Evolutionary conservation across 1,140 invertebrate species (phyloP).

Genomic region (Bombus breviceps): DNA sequence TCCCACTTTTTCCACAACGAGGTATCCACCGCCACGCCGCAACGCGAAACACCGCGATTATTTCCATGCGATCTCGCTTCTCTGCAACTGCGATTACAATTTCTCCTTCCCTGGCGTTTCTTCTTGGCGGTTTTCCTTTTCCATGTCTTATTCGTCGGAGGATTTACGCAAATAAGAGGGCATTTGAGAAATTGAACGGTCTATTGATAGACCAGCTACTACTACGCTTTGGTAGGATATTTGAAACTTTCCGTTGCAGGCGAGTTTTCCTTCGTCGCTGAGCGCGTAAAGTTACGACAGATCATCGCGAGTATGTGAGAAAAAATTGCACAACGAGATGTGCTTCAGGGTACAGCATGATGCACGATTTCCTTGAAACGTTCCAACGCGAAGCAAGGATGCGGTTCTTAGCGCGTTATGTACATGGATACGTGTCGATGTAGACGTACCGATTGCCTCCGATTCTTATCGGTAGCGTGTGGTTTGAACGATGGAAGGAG

Average conservation of each 20-base stretch:
- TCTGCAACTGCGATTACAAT: background rate
- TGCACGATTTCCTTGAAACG: slow-evolving; percentile 1
- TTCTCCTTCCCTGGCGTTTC: background rate
- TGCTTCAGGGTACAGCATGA: background rate
- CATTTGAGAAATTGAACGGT: no score
- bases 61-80: background rate
- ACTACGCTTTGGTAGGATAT: no score
- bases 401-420: background rate
- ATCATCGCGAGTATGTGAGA: background rate
- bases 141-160: no score
- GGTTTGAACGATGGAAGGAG: background rate
- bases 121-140: background rate
- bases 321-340: background rate
- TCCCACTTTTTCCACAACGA: background rate
- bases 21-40: background rate
- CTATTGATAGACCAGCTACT: no score
- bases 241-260: no score
- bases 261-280: no score
- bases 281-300: background rate
- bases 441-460: slow-evolving; percentile 8
- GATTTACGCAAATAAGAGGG: no score
- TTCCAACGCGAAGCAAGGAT: background rate
- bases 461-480: background rate
- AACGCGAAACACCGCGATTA: background rate
- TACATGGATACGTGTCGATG: background rate